Percentiles rank a stretch among this genome's conserved stretches.
These are phyloP conservation scores for Mionectes macconnelli DNA, from an alignment of 2,113 vertebrate species.

Conservation along the genomic window DNA sequence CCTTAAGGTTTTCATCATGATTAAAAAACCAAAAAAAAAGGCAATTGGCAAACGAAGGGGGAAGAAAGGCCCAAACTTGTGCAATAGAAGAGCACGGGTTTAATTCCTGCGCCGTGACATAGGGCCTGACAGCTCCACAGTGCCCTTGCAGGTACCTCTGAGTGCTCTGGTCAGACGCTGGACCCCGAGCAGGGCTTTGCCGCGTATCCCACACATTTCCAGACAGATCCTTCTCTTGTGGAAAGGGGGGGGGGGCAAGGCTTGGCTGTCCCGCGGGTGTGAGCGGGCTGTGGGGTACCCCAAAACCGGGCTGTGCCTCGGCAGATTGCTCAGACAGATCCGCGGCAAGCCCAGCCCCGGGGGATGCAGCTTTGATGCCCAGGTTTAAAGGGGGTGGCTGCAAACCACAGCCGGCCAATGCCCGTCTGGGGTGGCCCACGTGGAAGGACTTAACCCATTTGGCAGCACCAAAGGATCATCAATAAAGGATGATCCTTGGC, in stretches of 20 bases:
- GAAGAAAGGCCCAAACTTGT: neutral
- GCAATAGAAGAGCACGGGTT: neutral
- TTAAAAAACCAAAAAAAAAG: neutral
- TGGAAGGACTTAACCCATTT: neutral
- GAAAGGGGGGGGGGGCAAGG: accelerated
- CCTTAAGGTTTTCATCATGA: neutral
- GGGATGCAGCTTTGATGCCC: neutral
- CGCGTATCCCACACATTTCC: accelerated
- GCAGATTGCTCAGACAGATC: neutral
- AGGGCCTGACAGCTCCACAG: accelerated
- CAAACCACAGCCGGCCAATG: neutral
- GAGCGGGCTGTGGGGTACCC: neutral
- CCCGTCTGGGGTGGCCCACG: neutral
- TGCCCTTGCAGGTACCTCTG: neutral
- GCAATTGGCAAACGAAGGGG: neutral
- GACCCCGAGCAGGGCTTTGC: neutral
- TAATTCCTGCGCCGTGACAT: neutral
- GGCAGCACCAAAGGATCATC: neutral
- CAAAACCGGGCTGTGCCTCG: neutral
- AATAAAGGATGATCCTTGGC: neutral
- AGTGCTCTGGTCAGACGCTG: accelerated
- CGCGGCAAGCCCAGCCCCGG: neutral
- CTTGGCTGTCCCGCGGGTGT: neutral
- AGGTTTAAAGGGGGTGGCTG: neutral
- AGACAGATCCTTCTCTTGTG: neutral